Evolutionary conservation across 2,113 vertebrate species (phyloP), one percentile per base, ranked within the genome.

Genomic region (Tringa solitaria): DNA sequence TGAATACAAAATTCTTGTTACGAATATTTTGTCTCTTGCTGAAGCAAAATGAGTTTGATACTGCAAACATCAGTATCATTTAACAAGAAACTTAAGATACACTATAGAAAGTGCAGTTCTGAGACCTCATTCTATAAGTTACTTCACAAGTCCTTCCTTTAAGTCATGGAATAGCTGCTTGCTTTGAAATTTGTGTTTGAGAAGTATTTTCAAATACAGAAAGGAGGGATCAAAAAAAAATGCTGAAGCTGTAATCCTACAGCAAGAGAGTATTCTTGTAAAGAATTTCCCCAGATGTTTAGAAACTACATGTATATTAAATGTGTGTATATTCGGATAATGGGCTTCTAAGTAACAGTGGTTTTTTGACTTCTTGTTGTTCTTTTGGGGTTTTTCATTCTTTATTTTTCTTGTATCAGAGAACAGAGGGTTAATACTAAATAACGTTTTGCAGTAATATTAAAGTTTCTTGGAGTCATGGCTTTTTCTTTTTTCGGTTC

Each of bases 321-420:
- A 8, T 50, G 3, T 64, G 20, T 21, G 3, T 41, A 3, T 59
- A 23, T 51, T 88, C 28, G 83, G 20, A 26, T 67, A 87, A 60
- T 19, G 5, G 14, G 5, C 12, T 84, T 89, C 26, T 67, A 24
- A 37, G 46, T 50, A 33, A 8, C 1, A 8, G 46, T 2, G 0
- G 0, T 3, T 28, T 61, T 67, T 39, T 81, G 3, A 22, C 21
- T 4, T 60, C 80, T 81, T 32, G 4, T 7, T 75, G 24, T 30
- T 18, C 3, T 61, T 77, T 57, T 43, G 37, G 1, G 0, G 1
- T 65, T 69, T 33, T 84, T 26, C 19, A 43, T 19, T 2, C 1
- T 41, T 53, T 46, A 2, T n/a, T 90, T 88, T 75, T 60, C 48
- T 27, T 83, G 23, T 5, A 18, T 50, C 8, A 35, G 28, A 48